Conservation (phyloP, 2,888 invertebrate genomes). For the Caenorhabditis japonica region DNA sequence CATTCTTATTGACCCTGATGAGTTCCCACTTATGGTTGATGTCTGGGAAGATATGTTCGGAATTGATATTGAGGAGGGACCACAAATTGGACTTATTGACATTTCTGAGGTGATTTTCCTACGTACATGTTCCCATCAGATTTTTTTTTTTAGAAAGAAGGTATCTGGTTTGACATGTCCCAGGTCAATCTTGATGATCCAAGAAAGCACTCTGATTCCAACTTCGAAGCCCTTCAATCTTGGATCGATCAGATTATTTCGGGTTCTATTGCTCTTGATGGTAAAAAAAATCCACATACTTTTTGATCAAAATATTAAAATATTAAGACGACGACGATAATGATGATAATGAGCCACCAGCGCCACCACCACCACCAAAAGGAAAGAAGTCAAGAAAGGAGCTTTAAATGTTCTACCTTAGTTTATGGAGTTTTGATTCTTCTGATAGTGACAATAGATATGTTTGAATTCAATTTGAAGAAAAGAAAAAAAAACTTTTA, state of each 20-base stretch:
- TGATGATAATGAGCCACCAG: constrained; percentile 64
- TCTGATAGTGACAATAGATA: no score
- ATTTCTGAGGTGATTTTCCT: constrained; percentile 71
- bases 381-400: constrained; percentile 65
- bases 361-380: constrained; percentile 64
- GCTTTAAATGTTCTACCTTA: no score
- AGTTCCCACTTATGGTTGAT: constrained; percentile 78
- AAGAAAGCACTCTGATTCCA: constrained; percentile 75
- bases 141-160: constrained; percentile 70
- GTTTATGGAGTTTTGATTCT: no score
- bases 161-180: constrained; percentile 77
- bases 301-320: background rate
- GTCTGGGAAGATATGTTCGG: constrained; percentile 78
- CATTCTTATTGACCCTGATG: constrained; percentile 77
- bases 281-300: constrained; percentile 36
- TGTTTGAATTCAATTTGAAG: no score
- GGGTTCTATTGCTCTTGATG: constrained; percentile 75
- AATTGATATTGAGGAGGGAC: constrained; percentile 77
- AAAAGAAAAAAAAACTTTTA: no score
- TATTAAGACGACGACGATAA: constrained; percentile 61
- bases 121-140: background rate
- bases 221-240: constrained; percentile 76
- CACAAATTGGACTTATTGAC: constrained; percentile 77
- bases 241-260: constrained; percentile 77
- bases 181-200: constrained; percentile 77